Evolutionary conservation across 1,140 invertebrate species (phyloP), one percentile per base, ranked within the genome.

Genomic region (Heliconius himera): DNA sequence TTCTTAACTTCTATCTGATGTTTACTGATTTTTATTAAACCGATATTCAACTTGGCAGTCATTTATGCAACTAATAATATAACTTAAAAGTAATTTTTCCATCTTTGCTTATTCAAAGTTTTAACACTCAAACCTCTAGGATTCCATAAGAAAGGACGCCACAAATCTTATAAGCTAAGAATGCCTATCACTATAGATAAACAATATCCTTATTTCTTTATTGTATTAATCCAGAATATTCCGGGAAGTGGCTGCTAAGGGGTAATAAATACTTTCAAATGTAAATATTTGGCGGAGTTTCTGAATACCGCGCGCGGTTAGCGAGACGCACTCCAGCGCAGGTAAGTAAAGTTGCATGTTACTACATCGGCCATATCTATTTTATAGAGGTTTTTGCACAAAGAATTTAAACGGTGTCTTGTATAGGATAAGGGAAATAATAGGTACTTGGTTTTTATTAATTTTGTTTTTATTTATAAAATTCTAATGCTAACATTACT

Each of bases 341-440:
- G 79, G 85, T 91, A 91, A 92, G 90, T 91, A 85, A 91, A 89
- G 87, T 90, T 93, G 87, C 89, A 76, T 91, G 91, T 91, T 75
- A 74, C 82, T 51, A 66, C 86, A 87, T 87, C 87, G 82, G 87
- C 85, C 89, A 84, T 83, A 81, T 78, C 87, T 89, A 90, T 87
- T 91, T 92, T 91, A 91, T 91, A 82, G 83, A 81, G 80, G 85
- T 87, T 89, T 89, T 87, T 90, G 81, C 71, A 73, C 54, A 41
- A 87, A 85, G 83, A 87, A 83, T 82, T 81, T 81, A 81, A 81
- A 81, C 77, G 66, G 26, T 56, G 18, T 46, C 8, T 66, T 26
- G 60, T n/a, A 66, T 66, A 66, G 11, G 9, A 13, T 26, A 66
- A 66, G 3, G 2, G 22, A n/a, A 26, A 66, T 11, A 66, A 13